These are phyloP conservation scores for Python bivittatus DNA, from an alignment of 2,113 vertebrate genomes.

Conservation along the genomic window DNA sequence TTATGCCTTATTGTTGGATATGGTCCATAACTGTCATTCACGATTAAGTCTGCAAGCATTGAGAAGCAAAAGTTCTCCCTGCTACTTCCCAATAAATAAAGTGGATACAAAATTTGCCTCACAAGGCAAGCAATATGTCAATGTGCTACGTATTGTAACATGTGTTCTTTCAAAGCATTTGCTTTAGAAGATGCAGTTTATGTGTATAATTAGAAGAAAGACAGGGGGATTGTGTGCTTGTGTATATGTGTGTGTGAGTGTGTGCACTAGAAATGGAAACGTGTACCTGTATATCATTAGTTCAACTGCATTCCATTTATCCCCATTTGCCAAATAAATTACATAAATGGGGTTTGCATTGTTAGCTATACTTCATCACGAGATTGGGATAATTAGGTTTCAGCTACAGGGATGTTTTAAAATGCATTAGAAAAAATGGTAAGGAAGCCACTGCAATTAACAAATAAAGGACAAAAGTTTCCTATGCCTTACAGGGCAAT, in stretches of 20 bases:
- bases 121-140: conserved; percentile 31
- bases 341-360: conserved; percentile 77
- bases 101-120: conserved; percentile 47
- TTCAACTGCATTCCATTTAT: conserved; percentile 74
- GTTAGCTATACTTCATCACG: conserved; percentile 75
- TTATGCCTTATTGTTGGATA: conserved; percentile 62
- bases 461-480: conserved; percentile 78
- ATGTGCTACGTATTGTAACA: conserved; percentile 43
- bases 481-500: conserved; percentile 75
- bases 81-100: conserved; percentile 48
- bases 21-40: conserved; percentile 67
- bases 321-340: conserved; percentile 79
- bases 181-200: conserved; percentile 57
- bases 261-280: conserved; percentile 58
- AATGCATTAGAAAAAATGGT: conserved; percentile 79
- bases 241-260: conserved; percentile 19
- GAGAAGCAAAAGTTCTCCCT: conserved; percentile 56
- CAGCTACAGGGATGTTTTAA: conserved; percentile 76
- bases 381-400: conserved; percentile 82
- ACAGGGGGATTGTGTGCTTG: not conserved
- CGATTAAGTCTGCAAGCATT: conserved; percentile 40
- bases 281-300: conserved; percentile 76
- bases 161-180: conserved; percentile 62
- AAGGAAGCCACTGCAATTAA: conserved; percentile 80
- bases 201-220: conserved; percentile 50